These are phyloP conservation scores for Chymomyza costata DNA, from an alignment of 1,140 invertebrate species.

Conservation along the genomic window DNA sequence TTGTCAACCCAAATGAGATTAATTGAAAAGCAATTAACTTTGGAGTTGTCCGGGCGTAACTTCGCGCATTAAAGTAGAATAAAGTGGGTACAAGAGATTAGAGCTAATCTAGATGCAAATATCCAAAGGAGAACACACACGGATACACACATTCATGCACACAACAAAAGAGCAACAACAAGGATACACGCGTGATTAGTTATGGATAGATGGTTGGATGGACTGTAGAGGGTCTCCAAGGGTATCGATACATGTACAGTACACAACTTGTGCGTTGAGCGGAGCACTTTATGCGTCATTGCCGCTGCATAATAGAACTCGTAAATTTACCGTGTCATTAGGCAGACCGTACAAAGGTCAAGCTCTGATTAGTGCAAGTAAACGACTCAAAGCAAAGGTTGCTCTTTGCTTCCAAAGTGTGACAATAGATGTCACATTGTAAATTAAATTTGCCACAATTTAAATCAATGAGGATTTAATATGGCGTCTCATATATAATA, in stretches of 20 bases:
- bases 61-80: background rate
- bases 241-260: no score
- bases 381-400: conserved; percentile 33
- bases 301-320: conserved; percentile 33
- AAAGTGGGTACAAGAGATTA: conserved; percentile 40
- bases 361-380: conserved; percentile 1
- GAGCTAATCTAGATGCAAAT: conserved; percentile 46
- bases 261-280: no score
- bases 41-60: conserved; percentile 3
- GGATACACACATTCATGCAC: background rate
- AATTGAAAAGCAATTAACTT: conserved; percentile 61
- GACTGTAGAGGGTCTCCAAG: no score
- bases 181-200: conserved; percentile 51
- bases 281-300: conserved; percentile 47
- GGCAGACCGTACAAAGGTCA: conserved; percentile 36
- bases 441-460: no score
- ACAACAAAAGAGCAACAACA: background rate
- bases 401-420: no score
- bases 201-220: no score
- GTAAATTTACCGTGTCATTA: conserved; percentile 67
- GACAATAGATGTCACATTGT: no score
- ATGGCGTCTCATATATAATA: no score
- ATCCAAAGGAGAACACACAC: conserved; percentile 14
- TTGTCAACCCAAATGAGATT: conserved; percentile 24
- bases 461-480: no score